Conservation (phyloP, 2,888 invertebrate genomes). For the Megaustenia siamemsis region DNA sequence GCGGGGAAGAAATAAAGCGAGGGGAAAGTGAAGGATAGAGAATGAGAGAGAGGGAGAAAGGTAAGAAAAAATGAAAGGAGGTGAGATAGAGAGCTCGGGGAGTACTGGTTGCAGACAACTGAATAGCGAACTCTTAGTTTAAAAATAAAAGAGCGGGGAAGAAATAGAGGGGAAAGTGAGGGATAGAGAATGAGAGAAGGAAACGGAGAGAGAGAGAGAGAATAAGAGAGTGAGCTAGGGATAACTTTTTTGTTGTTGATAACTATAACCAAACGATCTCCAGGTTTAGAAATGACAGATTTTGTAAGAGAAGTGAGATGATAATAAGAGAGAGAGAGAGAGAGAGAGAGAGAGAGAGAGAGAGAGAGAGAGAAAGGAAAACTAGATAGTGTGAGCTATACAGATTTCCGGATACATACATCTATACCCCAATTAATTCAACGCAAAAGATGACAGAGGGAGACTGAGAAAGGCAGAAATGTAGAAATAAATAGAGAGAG, state of each 20-base stretch:
- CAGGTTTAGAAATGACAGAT: neutral
- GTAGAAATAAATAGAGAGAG: no score
- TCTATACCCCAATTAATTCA: no score
- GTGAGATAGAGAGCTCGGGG: neutral
- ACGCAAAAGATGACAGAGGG: no score
- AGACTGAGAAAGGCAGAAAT: no score
- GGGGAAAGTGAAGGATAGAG: no score
- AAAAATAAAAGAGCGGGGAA: no score
- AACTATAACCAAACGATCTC: no score
- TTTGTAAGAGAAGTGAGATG: neutral
- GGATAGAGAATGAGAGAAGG: neutral
- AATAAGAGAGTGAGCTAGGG: neutral
- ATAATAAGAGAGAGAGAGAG: neutral
- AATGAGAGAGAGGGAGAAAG: neutral
- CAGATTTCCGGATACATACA: no score
- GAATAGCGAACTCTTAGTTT: neutral
- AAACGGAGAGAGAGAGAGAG: neutral
- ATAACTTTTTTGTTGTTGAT: no score
- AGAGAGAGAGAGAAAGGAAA: constrained; percentile 9
- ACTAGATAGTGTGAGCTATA: no score
- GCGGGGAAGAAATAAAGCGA: neutral
- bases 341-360: neutral
- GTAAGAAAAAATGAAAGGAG: neutral
- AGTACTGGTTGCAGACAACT: neutral
- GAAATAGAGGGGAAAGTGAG: no score